These are phyloP conservation scores for Corynorhinus townsendii DNA, from an alignment of 2,113 vertebrate genomes.

Conservation along the genomic window DNA sequence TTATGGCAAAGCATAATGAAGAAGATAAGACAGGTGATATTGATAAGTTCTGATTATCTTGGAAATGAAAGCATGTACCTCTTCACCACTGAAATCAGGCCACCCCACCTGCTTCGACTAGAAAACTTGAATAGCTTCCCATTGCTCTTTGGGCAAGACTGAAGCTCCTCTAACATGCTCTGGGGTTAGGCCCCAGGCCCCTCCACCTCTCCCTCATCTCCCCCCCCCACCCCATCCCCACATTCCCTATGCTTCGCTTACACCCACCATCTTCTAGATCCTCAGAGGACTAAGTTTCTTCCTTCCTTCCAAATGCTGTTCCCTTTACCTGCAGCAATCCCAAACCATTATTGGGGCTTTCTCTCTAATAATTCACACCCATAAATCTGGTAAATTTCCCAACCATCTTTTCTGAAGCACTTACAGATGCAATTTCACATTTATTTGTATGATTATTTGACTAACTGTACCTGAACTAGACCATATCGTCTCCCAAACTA, in stretches of 20 bases:
- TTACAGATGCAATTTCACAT: background rate
- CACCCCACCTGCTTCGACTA: accelerated
- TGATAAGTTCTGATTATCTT: background rate
- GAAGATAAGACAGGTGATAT: background rate
- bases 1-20: background rate
- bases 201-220: background rate
- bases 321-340: background rate
- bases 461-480: background rate
- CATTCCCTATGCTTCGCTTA: background rate
- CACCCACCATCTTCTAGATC: background rate
- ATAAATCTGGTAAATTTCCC: background rate
- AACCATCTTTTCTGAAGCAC: background rate
- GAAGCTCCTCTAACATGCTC: background rate
- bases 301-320: background rate
- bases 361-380: background rate
- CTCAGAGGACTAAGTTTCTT: background rate
- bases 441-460: background rate
- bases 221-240: accelerated
- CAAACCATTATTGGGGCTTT: background rate
- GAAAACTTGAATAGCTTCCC: background rate
- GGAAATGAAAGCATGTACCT: background rate
- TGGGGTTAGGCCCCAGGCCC: background rate
- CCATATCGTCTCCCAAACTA: background rate
- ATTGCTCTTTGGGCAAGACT: background rate
- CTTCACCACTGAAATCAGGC: background rate